Evolutionary conservation across 1,140 invertebrate genomes (phyloP), one percentile per base, ranked within the genome.

Genomic region (Drosophila sechellia): DNA sequence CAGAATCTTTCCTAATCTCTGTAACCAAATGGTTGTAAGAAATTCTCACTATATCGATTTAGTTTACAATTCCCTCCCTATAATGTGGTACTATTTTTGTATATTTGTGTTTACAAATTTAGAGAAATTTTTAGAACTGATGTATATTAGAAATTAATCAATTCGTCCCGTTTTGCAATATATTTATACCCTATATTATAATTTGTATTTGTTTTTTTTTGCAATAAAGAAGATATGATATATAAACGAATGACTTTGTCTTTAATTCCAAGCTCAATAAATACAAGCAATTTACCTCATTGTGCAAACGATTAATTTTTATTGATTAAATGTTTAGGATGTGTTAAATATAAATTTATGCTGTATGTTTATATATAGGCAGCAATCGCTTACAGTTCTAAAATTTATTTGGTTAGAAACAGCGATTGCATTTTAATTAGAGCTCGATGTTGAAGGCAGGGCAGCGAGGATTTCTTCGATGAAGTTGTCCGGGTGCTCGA

Each of bases 271-370:
- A 37, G 13, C 17, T 1, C 17, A 25, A 39, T 11, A 37, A 15
- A 34, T 22, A n/a, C n/a, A 61, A 4, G 12, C 25, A 34, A 52
- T 69, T 49, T 11, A 61, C 53, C 69, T 61, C 53, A 40, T 80
- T 89, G 80, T 89, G 84, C 85, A 89, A 89, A 89, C 84, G 80
- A 89, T 84, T 84, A 89, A 89, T 89, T 89, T 74, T 89, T 89
- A 89, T 89, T 89, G 85, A 80, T 89, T 89, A 80, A 84, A 84
- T 89, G 87, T 57, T 65, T 77, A 42, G 63, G 8, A 75, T 49
- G 64, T 81, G 81, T 81, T 86, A 89, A 79, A 87, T 87, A 87
- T 79, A 70, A 77, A 65, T 69, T 40, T 77, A 58, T 77, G 45
- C 46, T 56, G 40, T 63, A 76, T 35, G 22, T 48, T 57, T 76